Base-by-base conservation (phyloP, 2,113 vertebrate genomes). In the Forbesichthys papilliferus region DNA sequence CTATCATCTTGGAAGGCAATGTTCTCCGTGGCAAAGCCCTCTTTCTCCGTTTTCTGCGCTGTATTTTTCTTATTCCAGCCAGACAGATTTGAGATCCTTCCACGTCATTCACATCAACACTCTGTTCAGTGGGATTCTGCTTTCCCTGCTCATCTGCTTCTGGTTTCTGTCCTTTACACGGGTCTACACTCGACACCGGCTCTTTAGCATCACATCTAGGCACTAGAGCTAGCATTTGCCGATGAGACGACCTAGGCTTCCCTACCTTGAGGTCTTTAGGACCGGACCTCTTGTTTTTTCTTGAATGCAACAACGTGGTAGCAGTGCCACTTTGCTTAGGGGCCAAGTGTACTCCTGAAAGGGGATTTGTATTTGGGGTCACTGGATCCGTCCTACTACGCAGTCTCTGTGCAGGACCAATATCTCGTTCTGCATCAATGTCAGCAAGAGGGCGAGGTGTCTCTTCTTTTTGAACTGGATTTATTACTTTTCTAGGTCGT, bases 161-260 rank as follows among this genome's bases (percentile, higher is more conserved):
- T 18, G 11, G 18, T 66, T n/a, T 47, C 42, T 48, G 64, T 27
- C 0, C 52, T 36, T 18, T 62, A 49, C 10, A 18, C 7, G 42
- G 13, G 12, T 61, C 33, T 3, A 33, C 53, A 61, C 54, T 70
- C 66, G 73, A 49, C 16, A 5, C 36, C 3, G 49, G 16, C 13
- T 75, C 74, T 62, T 74, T 77, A 73, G 60, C 33, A 9, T 77
- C 73, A 65, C 75, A 55, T 59, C 67, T 73, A 51, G 60, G 75
- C 48, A 82, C 62, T 62, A 86, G 80, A 10, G 64, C 71, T 52
- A 80, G 74, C 67, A 78, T 57, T 54, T 71, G 72, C 61, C 75
- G 78, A 61, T 78, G 66, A 12, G 57, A 27, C 34, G 20, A 27
- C 69, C 68, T 69, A 10, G 55, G 9, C 57, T 70, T 72, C 33